Evolutionary conservation across 1,140 invertebrate species (phyloP).

Genomic region (Parapsyche elsis): DNA sequence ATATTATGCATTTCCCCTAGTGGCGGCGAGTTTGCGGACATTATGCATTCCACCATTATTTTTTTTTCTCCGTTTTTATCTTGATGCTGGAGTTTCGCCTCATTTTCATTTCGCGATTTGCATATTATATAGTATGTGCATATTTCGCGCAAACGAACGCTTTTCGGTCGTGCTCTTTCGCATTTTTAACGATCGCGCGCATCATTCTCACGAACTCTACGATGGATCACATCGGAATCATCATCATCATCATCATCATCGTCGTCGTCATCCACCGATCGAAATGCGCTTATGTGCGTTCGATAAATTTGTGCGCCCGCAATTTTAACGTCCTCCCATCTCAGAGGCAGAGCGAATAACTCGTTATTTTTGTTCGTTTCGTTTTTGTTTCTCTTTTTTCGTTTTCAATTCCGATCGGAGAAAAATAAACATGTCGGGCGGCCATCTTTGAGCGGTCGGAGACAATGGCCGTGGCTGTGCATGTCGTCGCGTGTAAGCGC

Average conservation of each 20-base stretch:
- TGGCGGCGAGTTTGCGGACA: neutral
- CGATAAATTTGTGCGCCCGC: neutral
- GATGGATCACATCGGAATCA: too few relatives aligned
- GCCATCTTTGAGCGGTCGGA: conserved; percentile 10
- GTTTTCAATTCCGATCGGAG: conserved; percentile 22
- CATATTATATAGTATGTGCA: conserved; percentile 14
- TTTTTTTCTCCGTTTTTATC: conserved; percentile 7
- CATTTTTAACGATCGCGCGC: too few relatives aligned
- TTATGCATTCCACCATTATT: conserved; percentile 14
- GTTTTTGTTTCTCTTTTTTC: neutral
- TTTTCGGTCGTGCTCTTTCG: neutral
- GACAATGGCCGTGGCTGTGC: neutral
- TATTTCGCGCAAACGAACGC: neutral
- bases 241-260: too few relatives aligned
- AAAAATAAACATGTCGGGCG: conserved; percentile 31
- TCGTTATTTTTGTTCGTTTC: conserved; percentile 18
- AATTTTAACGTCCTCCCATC: conserved; percentile 19
- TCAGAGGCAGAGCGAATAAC: neutral
- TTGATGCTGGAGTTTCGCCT: conserved; percentile 8
- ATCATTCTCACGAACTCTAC: too few relatives aligned
- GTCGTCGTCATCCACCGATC: neutral
- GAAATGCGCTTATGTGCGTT: neutral
- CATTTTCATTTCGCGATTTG: conserved; percentile 22
- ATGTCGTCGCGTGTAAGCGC: conserved; percentile 5
- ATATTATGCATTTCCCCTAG: too few relatives aligned